These are phyloP conservation scores for Misgurnus anguillicaudatus DNA, from an alignment of 2,113 vertebrate species.

Conservation along the genomic window DNA sequence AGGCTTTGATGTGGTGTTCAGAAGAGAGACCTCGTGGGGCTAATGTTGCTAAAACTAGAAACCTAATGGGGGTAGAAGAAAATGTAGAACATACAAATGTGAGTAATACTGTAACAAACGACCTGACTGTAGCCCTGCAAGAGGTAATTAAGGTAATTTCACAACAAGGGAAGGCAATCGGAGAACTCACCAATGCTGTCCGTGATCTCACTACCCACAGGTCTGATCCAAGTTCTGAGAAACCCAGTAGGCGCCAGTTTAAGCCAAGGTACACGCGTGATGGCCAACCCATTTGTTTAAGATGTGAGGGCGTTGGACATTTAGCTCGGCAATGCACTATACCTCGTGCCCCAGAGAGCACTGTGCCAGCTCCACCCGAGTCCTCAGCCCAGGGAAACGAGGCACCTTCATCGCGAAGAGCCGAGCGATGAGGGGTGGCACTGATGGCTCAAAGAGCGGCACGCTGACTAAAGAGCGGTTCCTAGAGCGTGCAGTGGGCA, in stretches of 20 bases:
- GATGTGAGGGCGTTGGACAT: constrained; percentile 21
- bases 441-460: too few species aligned
- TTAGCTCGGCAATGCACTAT: neutral
- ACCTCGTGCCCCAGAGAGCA: too few species aligned
- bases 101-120: neutral
- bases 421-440: too few species aligned
- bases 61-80: too few species aligned
- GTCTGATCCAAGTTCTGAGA: neutral
- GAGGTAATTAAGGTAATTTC: constrained; percentile 22
- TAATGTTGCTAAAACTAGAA: too few species aligned
- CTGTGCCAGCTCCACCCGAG: neutral
- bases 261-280: constrained; percentile 13
- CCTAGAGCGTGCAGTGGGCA: too few species aligned
- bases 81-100: neutral
- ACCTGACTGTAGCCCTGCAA: neutral
- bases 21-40: too few species aligned
- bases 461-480: too few species aligned
- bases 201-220: neutral
- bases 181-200: constrained; percentile 4
- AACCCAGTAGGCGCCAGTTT: neutral
- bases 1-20: too few species aligned
- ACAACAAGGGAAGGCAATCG: constrained; percentile 5
- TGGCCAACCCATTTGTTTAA: constrained; percentile 28
- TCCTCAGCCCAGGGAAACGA: neutral
- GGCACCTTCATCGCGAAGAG: neutral